Conservation (phyloP, 2,113 vertebrate species). For the Castor canadensis region DNA sequence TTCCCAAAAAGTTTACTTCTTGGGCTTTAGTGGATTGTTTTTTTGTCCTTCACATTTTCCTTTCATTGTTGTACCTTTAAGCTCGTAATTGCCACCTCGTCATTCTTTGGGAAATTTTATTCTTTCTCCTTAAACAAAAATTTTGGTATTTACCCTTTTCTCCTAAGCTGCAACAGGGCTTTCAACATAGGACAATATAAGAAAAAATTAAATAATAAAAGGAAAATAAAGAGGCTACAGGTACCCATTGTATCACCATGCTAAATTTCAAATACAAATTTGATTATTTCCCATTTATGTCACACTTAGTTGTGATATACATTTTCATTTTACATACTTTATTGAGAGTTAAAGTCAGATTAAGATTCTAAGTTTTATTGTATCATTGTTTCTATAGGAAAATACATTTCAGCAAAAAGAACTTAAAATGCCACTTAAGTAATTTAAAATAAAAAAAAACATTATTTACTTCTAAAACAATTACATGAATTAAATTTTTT, state of each 20-base stretch:
- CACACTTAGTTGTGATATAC: neutral
- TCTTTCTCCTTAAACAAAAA: neutral
- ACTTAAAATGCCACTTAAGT: neutral
- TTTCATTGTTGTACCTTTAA: neutral
- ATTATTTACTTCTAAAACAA: too few species aligned
- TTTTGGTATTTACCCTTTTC: neutral
- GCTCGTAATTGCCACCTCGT: neutral
- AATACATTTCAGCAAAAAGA: neutral
- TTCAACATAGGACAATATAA: neutral
- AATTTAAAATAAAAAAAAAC: conserved; percentile 9
- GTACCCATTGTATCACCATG: neutral
- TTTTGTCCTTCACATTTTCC: neutral
- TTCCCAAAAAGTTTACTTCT: neutral
- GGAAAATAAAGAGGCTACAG: neutral
- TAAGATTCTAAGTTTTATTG: neutral
- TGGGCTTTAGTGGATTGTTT: neutral
- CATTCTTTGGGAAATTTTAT: neutral
- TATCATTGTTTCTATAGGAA: neutral
- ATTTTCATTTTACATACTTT: neutral
- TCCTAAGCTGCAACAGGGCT: neutral
- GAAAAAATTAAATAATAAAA: conserved; percentile 25
- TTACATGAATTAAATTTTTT: neutral
- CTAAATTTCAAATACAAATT: neutral
- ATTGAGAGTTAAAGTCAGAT: neutral
- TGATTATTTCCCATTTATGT: too few species aligned